Conservation (phyloP, 2,888 invertebrate species). For the Melitaea athalia region DNA sequence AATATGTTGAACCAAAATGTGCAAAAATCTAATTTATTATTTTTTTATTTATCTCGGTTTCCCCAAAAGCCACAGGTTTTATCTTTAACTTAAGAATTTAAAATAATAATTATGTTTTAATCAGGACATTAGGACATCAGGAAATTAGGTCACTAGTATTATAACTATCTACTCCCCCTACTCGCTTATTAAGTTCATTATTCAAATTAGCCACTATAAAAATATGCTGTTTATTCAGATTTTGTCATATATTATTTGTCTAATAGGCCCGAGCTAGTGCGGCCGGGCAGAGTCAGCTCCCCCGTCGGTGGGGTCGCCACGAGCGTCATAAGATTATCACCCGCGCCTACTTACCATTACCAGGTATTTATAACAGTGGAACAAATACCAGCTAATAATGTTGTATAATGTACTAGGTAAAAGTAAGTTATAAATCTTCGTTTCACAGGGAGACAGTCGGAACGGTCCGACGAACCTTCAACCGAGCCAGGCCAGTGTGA, state of each 20-base stretch:
- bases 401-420: slow-evolving; percentile 23
- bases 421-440: slow-evolving; percentile 27
- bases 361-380: slow-evolving; percentile 56
- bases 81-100: no score
- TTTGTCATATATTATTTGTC: background rate
- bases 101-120: no score
- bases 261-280: slow-evolving; percentile 86
- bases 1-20: no score
- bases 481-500: slow-evolving; percentile 59
- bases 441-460: slow-evolving; percentile 67
- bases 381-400: background rate
- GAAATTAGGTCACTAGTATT: no score
- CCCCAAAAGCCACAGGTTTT: no score
- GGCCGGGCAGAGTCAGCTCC: slow-evolving; percentile 81
- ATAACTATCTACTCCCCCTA: no score
- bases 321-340: slow-evolving; percentile 93
- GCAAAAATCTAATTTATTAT: no score
- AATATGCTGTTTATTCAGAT: no score
- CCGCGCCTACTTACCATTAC: slow-evolving; percentile 83
- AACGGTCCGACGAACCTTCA: slow-evolving; percentile 67
- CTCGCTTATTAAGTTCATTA: no score
- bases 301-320: slow-evolving; percentile 84
- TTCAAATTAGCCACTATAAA: no score
- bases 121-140: no score
- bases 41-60: no score